A percentile compares a stretch with the other conserved stretches of the same genome.
These are phyloP conservation scores for Lycaon pictus DNA, from an alignment of 2,113 vertebrate species.

Conservation along the genomic window DNA sequence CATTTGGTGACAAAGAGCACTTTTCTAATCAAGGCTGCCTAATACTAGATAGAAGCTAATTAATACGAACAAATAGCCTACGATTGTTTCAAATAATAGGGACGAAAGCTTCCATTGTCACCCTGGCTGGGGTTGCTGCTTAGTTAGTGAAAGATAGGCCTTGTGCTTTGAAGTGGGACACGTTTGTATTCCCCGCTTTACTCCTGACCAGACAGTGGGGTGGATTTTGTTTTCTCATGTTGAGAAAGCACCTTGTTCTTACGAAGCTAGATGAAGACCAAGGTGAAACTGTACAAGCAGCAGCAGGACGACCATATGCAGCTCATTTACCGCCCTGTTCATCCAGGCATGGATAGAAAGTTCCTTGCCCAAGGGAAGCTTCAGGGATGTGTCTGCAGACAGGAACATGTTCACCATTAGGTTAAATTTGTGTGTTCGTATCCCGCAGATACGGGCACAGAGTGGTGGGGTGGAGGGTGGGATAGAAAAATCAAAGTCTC, in stretches of 20 bases:
- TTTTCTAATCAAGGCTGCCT: constrained; percentile 76
- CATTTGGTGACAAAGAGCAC: constrained; percentile 79
- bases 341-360: constrained; percentile 25
- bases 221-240: constrained; percentile 60
- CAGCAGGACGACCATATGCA: background rate
- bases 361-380: constrained; percentile 42
- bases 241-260: constrained; percentile 32
- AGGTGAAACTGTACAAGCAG: background rate
- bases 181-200: constrained; percentile 61
- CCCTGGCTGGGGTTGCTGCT: constrained; percentile 55
- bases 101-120: constrained; percentile 80
- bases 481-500: background rate
- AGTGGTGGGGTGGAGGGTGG: background rate
- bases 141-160: constrained; percentile 73
- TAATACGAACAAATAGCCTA: constrained; percentile 79
- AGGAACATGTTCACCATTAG: background rate
- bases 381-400: constrained; percentile 9
- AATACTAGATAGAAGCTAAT: constrained; percentile 80
- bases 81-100: constrained; percentile 80
- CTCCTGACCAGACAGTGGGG: constrained; percentile 50
- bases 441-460: background rate
- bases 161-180: constrained; percentile 69
- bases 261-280: background rate
- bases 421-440: background rate
- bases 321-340: background rate